Conservation (phyloP, 2,888 invertebrate genomes). For the Apamea sordens region DNA sequence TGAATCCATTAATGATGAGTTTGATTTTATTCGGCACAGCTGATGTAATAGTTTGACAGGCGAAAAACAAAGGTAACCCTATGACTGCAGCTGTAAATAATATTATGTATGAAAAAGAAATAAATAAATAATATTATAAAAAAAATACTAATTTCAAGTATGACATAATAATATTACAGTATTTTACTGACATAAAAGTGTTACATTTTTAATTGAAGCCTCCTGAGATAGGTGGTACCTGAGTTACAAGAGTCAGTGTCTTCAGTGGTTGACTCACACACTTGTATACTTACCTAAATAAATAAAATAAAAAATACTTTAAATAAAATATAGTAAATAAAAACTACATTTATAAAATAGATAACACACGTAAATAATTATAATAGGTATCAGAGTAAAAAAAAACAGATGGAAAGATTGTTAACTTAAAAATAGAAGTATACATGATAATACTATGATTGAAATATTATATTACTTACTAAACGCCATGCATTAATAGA, state of each 20-base stretch:
- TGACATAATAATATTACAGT: neutral
- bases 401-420: neutral
- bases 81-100: conserved; percentile 9
- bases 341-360: neutral
- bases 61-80: conserved; percentile 6
- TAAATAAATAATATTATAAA: neutral
- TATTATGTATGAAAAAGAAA: neutral
- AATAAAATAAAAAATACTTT: neutral
- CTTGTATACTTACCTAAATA: neutral
- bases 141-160: neutral
- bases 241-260: neutral
- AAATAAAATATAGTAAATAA: neutral
- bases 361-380: neutral
- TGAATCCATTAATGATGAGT: conserved; percentile 5
- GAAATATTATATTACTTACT: neutral
- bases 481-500: too few relatives aligned
- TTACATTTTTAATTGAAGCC: neutral
- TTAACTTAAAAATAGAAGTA: conserved; percentile 18
- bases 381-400: neutral
- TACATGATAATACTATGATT: conserved; percentile 38
- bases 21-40: conserved; percentile 24
- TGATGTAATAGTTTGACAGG: neutral
- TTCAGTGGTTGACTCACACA: neutral
- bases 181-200: neutral
- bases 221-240: neutral